Percentiles rank a stretch among this genome's conserved stretches.
Conservation (phyloP, 2,113 vertebrate species). For the Rhinoptilus africanus region DNA sequence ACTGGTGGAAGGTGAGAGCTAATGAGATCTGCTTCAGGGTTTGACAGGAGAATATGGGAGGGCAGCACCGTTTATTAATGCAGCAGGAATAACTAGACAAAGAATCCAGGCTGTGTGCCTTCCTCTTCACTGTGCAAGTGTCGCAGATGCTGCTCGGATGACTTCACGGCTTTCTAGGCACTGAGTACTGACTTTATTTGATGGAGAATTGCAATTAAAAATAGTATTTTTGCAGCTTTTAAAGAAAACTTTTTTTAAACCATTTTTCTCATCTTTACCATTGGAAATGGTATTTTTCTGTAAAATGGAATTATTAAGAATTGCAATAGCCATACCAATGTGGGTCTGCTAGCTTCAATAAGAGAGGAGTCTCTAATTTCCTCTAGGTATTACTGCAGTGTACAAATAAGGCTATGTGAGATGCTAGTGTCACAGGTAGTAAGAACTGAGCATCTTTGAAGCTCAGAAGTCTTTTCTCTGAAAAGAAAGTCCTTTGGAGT, state of each 20-base stretch:
- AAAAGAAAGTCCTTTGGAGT: not conserved
- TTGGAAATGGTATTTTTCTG: not conserved
- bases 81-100: not conserved
- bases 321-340: not conserved
- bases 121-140: no score
- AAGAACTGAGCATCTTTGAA: slow-evolving; percentile 1
- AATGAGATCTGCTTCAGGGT: not conserved
- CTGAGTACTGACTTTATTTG: not conserved
- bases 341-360: not conserved
- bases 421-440: not conserved
- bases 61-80: not conserved
- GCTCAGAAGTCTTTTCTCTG: not conserved
- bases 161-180: not conserved
- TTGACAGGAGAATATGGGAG: not conserved
- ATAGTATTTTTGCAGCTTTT: not conserved
- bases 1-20: not conserved
- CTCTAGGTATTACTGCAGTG: not conserved
- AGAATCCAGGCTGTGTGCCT: not conserved
- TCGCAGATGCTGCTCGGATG: not conserved
- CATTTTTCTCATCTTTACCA: not conserved
- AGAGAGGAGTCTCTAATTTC: not conserved
- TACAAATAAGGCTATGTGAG: not conserved
- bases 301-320: not conserved
- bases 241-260: not conserved
- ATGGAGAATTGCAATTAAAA: not conserved